Percentiles rank a stretch among this genome's conserved stretches.
phyloP scores from a whole-genome alignment of 2,113 vertebrate genomes.

The Recurvirostra avosetta region DNA sequence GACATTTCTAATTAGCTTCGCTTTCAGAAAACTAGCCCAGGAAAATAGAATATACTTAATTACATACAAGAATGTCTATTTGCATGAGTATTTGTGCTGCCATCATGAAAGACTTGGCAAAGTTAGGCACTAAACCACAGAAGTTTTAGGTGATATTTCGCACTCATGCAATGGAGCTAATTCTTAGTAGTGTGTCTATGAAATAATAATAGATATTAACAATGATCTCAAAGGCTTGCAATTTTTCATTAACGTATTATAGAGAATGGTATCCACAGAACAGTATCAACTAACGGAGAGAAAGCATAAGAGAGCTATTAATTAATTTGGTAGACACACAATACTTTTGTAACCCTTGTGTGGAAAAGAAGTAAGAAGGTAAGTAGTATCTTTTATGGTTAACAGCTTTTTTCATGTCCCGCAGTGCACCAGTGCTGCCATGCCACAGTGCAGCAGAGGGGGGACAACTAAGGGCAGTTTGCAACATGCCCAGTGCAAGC shows the following conservation, averaged over 20 bases:
- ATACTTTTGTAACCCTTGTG: neutral
- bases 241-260: neutral
- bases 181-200: neutral
- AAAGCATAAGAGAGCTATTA: neutral
- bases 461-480: neutral
- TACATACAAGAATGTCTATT: neutral
- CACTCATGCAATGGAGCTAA: neutral
- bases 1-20: neutral
- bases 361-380: neutral
- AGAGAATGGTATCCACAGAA: neutral
- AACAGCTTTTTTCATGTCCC: neutral
- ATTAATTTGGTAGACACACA: neutral
- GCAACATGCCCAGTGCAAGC: neutral
- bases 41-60: neutral
- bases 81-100: neutral
- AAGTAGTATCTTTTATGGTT: fast-evolving
- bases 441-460: neutral
- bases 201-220: neutral
- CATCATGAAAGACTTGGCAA: neutral
- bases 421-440: neutral
- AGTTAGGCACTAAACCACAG: neutral
- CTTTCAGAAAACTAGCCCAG: neutral
- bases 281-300: neutral
- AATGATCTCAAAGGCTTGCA: neutral
- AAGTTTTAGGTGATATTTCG: neutral